These are phyloP conservation scores for Drosophila barbarae DNA, from an alignment of 2,888 invertebrate species.

Conservation along the genomic window DNA sequence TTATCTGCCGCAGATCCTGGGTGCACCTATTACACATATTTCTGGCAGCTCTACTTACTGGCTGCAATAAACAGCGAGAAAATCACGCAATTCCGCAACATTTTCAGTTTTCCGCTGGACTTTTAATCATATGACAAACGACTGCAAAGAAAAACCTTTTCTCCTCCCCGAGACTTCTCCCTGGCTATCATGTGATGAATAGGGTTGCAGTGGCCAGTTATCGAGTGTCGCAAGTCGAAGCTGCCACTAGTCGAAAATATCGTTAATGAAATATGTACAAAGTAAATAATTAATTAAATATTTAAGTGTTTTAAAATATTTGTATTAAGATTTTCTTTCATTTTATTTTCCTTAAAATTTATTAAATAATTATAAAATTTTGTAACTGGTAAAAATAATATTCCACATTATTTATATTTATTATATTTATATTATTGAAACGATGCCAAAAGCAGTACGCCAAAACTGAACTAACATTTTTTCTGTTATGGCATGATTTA, in stretches of 20 bases:
- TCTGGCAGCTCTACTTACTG: slow-evolving; percentile 71
- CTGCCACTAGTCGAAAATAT: neutral
- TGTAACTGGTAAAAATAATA: neutral
- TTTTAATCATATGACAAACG: slow-evolving; percentile 79
- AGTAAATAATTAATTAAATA: neutral
- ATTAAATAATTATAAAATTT: too few species aligned
- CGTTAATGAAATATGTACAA: neutral
- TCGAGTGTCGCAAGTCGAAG: slow-evolving; percentile 30
- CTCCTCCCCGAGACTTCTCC: slow-evolving; percentile 46
- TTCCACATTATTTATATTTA: neutral
- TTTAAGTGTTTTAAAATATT: neutral
- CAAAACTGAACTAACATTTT: too few species aligned
- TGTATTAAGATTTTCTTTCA: neutral
- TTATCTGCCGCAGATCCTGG: neutral
- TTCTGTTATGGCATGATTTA: too few species aligned
- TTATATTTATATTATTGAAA: too few species aligned
- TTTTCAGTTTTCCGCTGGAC: slow-evolving; percentile 68
- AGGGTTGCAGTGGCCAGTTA: slow-evolving; percentile 28
- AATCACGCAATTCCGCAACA: slow-evolving; percentile 75
- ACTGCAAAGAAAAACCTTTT: slow-evolving; percentile 62
- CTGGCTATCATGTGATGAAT: slow-evolving; percentile 70
- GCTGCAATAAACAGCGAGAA: slow-evolving; percentile 75
- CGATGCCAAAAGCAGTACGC: too few species aligned
- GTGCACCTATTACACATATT: neutral
- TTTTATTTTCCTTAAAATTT: neutral